Percentiles rank a stretch among this genome's conserved stretches.
These are phyloP conservation scores for Actinernus sp. DNA, from an alignment of 92 coral and sea anemone species.

Conservation along the genomic window DNA sequence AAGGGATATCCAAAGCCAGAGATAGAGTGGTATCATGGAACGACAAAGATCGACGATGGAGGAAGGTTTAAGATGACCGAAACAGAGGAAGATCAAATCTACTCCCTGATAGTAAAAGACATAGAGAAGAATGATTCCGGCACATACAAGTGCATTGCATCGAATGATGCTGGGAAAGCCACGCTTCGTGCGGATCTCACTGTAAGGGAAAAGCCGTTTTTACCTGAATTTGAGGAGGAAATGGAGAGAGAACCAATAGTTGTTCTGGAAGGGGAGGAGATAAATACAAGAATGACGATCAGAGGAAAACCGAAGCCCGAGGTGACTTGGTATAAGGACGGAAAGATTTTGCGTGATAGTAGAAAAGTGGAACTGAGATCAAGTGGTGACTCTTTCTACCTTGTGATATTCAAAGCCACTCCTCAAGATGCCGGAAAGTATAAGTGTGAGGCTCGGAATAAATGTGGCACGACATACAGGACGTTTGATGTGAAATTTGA, in stretches of 20 bases:
- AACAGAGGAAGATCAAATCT: constrained; percentile 69
- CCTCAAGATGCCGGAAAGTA: constrained; percentile 85
- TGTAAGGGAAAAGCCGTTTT: constrained; percentile 62
- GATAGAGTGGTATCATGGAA: constrained; percentile 87
- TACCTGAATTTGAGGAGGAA: constrained; percentile 76
- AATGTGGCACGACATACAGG: constrained; percentile 69
- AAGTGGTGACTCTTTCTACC: constrained; percentile 66
- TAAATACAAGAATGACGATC: constrained; percentile 57
- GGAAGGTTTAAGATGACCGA: constrained; percentile 65
- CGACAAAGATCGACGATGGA: constrained; percentile 58
- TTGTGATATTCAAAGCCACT: constrained; percentile 62
- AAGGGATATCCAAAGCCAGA: constrained; percentile 73
- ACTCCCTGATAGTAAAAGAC: constrained; percentile 70
- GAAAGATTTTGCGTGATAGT: constrained; percentile 66
- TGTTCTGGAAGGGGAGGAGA: constrained; percentile 74
- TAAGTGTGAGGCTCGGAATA: constrained; percentile 91
- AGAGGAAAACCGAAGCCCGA: constrained; percentile 91
- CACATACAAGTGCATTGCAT: constrained; percentile 82
- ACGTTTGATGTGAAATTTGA: constrained; percentile 75
- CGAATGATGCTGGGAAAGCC: constrained; percentile 76
- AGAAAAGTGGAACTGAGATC: constrained; percentile 67
- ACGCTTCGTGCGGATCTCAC: constrained; percentile 66
- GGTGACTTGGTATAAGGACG: constrained; percentile 96
- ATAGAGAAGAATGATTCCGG: constrained; percentile 73
- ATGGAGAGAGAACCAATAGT: constrained; percentile 55